These are phyloP conservation scores for Chironex yamaguchii DNA, from an alignment of 30 jellyfish, hydroid and myxozoan species.

Conservation along the genomic window DNA sequence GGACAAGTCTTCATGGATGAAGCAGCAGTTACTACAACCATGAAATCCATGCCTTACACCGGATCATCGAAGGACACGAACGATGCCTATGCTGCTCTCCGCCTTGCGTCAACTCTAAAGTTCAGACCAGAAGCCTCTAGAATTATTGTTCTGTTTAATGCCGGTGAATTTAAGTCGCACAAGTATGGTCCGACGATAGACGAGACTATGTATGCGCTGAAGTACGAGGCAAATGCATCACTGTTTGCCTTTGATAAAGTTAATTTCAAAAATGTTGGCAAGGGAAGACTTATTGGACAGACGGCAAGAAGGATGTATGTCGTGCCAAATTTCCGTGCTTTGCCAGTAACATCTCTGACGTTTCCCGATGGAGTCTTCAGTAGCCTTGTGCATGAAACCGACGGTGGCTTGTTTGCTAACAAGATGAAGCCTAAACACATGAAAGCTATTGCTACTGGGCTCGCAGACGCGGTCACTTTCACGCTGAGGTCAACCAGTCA, in stretches of 20 bases:
- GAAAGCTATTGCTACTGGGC: constrained; percentile 59
- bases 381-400: constrained; percentile 5
- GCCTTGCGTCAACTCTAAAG: constrained; percentile 61
- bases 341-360: not conserved
- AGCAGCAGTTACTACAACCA: constrained; percentile 58
- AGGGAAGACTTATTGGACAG: constrained; percentile 73
- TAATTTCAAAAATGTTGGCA: constrained; percentile 57
- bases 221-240: constrained; percentile 90
- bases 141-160: constrained; percentile 75
- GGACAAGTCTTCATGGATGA: constrained; percentile 75
- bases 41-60: constrained; percentile 83
- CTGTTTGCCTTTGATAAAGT: constrained; percentile 86
- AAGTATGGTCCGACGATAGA: constrained; percentile 78
- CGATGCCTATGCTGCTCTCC: constrained; percentile 87
- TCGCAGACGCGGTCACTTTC: constrained; percentile 37
- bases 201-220: constrained; percentile 77
- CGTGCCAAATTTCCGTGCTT: constrained; percentile 45
- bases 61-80: constrained; percentile 73
- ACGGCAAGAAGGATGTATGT: constrained; percentile 61
- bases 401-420: constrained; percentile 87
- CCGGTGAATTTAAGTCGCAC: constrained; percentile 61
- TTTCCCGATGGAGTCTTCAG: constrained; percentile 77
- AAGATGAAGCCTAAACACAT: constrained; percentile 22
- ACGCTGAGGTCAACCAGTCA: not conserved
- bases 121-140: constrained; percentile 93